phyloP scores from a whole-genome alignment of 2,888 invertebrate genomes.

The Linnaemya vulpina region DNA sequence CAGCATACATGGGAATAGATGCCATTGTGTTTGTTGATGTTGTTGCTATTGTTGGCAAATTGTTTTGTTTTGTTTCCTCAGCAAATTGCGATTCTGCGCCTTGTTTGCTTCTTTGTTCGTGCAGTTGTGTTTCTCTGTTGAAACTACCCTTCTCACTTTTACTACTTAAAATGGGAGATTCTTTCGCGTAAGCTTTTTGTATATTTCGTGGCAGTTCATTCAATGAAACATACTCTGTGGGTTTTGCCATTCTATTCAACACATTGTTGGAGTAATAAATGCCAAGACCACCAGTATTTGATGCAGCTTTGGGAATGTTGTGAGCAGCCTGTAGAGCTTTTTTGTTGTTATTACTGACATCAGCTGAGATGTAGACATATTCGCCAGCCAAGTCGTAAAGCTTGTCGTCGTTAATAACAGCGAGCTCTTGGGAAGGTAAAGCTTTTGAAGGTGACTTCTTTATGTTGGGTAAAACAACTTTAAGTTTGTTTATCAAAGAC shows the following conservation, averaged over 20 bases:
- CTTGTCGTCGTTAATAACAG: slow-evolving; percentile 82
- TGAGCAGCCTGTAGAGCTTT: slow-evolving; percentile 70
- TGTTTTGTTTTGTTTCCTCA: slow-evolving; percentile 66
- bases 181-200: slow-evolving; percentile 75
- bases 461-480: slow-evolving; percentile 85
- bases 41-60: slow-evolving; percentile 54
- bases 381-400: slow-evolving; percentile 85
- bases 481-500: slow-evolving; percentile 89
- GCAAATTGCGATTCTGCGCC: slow-evolving; percentile 75
- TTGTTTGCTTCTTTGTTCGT: slow-evolving; percentile 73
- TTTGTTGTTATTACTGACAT: slow-evolving; percentile 89
- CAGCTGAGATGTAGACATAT: slow-evolving; percentile 93
- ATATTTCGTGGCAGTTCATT: slow-evolving; percentile 88
- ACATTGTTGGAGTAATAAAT: slow-evolving; percentile 88
- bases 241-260: slow-evolving; percentile 78
- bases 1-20: slow-evolving; percentile 81
- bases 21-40: slow-evolving; percentile 58
- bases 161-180: slow-evolving; percentile 70
- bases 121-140: slow-evolving; percentile 60
- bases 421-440: slow-evolving; percentile 80
- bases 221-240: slow-evolving; percentile 89
- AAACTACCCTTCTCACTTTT: slow-evolving; percentile 68
- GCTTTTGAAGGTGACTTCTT: slow-evolving; percentile 85
- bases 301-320: slow-evolving; percentile 73
- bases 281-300: slow-evolving; percentile 77